These are phyloP conservation scores for Parauchenoglanis punctatus DNA, from an alignment of 2,797 vertebrate species.

Conservation along the genomic window DNA sequence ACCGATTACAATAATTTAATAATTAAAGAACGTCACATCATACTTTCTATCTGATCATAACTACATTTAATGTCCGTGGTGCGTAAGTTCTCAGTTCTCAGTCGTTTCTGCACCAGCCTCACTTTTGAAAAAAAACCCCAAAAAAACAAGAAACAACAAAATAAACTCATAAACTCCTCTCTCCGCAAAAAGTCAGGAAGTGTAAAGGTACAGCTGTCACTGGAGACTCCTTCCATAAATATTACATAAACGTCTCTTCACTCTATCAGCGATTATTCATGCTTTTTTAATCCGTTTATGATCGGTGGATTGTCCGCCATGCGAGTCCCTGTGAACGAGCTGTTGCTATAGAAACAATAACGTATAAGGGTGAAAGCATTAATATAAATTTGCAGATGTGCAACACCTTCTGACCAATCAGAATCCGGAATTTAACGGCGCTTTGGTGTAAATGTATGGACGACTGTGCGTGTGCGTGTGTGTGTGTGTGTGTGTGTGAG, in stretches of 20 bases:
- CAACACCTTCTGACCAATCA: background rate
- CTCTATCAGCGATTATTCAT: background rate
- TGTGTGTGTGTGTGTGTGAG: conserved; percentile 40
- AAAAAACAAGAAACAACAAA: too few species aligned
- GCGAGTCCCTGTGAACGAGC: too few species aligned
- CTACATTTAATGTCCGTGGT: background rate
- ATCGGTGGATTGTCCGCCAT: background rate
- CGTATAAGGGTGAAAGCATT: background rate
- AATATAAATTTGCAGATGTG: conserved; percentile 13
- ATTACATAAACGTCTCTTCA: background rate
- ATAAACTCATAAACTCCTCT: too few species aligned
- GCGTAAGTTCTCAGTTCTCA: too few species aligned
- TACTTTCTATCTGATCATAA: background rate
- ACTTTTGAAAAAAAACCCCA: too few species aligned
- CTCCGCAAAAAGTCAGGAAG: too few species aligned
- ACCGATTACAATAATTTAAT: background rate
- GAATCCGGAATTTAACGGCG: background rate
- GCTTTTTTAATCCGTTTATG: background rate
- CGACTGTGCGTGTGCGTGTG: conserved; percentile 39
- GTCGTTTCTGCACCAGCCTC: too few species aligned
- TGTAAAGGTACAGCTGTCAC: background rate
- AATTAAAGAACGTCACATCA: background rate
- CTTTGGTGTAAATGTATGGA: conserved; percentile 22
- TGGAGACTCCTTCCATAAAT: conserved; percentile 3
- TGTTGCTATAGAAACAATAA: background rate